Base-by-base conservation (phyloP, 92 coral and sea anemone genomes). In the Blastomussa wellsi region DNA sequence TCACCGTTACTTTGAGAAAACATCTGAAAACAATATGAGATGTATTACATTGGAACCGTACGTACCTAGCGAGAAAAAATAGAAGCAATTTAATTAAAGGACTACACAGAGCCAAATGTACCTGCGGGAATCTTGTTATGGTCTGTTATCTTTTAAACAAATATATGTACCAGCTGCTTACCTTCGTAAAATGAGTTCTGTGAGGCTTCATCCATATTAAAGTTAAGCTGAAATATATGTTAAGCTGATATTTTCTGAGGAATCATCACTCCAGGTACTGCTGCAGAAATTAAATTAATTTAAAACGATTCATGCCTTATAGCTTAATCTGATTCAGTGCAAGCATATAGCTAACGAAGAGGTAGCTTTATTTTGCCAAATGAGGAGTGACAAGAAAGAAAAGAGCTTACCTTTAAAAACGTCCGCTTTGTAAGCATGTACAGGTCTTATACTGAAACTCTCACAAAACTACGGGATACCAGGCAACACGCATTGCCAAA, bases 151-250 rank as follows among this genome's bases (percentile, higher is more conserved):
- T 24, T 24, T 8, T 55, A 2, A 39, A 39, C 44, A 39, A 39
- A 29, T 32, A 0, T 4, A 15, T 9, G 47, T 8, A 32, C 29
- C 6, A n/a, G 39, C 17, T 42, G 22, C 71, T 59, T 51, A 81
- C 85, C 85, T 33, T 68, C 77, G 49, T 81, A 81, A 68, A 81
- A 81, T 69, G 85, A 81, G 13, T 59, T 51, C 60, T 81, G 84
- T 0, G 77, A 44, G 48, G 57, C 66, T 69, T 68, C 85, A 68
- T 81, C 85, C 85, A 81, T 81, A 6, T 57, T 26, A 57, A 57
- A 17, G 33, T 33, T 28, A 1, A 62, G 57, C 68, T 28, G 20
- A 73, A 20, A 17, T n/a, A n/a, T n/a, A n/a, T n/a, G n/a, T n/a
- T n/a, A n/a, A n/a, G n/a, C n/a, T 0, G n/a, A n/a, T 15, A 35